Evolutionary conservation across 2,797 vertebrate genomes (phyloP).

Genomic region (Cirrhinus mrigala): DNA sequence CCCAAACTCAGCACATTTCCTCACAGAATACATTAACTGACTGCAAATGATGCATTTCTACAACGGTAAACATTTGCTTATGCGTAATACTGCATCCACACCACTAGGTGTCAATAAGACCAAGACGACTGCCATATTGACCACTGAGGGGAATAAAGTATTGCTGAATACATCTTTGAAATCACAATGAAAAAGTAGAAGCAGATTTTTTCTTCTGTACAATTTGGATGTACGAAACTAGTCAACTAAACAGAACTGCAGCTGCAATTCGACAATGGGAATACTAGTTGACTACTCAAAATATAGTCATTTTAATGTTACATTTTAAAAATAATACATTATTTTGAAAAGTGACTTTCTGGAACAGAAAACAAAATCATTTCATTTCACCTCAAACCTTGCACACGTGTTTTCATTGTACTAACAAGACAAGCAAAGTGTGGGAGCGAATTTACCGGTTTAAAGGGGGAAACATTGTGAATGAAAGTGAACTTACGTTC

Average conservation of each 20-base stretch:
- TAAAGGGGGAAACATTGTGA: background rate
- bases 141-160: background rate
- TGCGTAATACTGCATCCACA: conserved; percentile 1
- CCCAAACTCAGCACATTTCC: background rate
- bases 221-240: background rate
- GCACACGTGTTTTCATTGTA: background rate
- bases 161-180: background rate
- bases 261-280: background rate
- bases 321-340: background rate
- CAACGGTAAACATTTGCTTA: background rate
- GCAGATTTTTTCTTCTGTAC: background rate
- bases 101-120: background rate
- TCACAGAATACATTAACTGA: background rate
- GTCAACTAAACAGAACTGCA: background rate
- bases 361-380: background rate
- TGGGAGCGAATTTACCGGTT: background rate
- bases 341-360: background rate
- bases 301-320: background rate
- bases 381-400: background rate
- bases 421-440: background rate
- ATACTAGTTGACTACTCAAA: background rate
- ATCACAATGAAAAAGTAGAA: background rate
- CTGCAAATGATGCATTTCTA: background rate
- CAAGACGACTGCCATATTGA: background rate
- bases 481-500: background rate